Base-by-base conservation (phyloP, 2,113 vertebrate species). In the Sigmodon hispidus region DNA sequence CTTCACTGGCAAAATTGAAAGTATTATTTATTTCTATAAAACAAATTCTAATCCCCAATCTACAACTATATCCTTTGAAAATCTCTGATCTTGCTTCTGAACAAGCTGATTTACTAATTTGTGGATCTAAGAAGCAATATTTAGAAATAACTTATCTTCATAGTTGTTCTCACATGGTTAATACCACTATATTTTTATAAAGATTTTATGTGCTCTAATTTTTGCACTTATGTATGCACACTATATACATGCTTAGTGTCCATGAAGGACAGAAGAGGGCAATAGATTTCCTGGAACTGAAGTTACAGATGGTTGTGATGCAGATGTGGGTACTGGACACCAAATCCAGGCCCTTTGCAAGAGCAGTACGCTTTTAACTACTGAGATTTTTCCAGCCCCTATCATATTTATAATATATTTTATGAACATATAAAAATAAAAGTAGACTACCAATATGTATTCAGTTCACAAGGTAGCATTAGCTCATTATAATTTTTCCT, bases 361-460 rank as follows among this genome's bases (percentile, higher is more conserved):
- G 26, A 85, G 59, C 43, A 48, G 16, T 65, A 65, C 63, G 3
- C 26, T 63, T 13, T 11, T 63, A 48, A 65, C 16, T 85, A 43
- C 29, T 84, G 40, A 63, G 24, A 45, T 45, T 7, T 43, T 8
- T 63, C 26, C 26, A 65, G 40, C 4, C 29, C 81, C 17, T 86
- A 36, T 17, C 11, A 67, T 50, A 50, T 61, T 87, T 87, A 52
- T 15, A 67, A 81, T 21, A 36, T 55, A 75, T 55, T 17, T 69
- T 57, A 77, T 80, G 40, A 93, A 76, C 45, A 24, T 96, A 90
- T 90, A 43, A 59, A 72, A 87, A 57, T 69, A 31, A 69, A 90
- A 95, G 13, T 92, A 95, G 86, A 52, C 72, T 75, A 19, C 72
- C 34, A 89, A 43, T n/a, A 36, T 69, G 36, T 73, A 86, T 92